Conservation (phyloP, 2,888 invertebrate genomes). For the Clistopyga incitator region DNA sequence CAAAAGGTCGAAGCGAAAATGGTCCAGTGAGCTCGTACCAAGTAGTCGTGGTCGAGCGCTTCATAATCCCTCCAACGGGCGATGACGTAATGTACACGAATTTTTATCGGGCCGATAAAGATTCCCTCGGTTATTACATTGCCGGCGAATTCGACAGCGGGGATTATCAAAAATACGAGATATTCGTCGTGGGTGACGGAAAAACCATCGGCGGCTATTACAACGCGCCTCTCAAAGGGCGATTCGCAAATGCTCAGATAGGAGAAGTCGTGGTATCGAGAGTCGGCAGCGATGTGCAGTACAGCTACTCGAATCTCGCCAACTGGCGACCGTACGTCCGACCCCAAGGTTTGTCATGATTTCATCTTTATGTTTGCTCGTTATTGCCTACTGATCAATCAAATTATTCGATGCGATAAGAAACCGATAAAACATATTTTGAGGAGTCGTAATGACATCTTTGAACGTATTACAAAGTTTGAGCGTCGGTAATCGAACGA, state of each 20-base stretch:
- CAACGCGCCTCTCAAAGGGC: constrained; percentile 89
- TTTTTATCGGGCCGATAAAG: constrained; percentile 88
- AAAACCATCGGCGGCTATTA: constrained; percentile 90
- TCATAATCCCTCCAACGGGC: constrained; percentile 88
- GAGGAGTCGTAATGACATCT: too few relatives aligned
- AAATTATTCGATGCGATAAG: too few relatives aligned
- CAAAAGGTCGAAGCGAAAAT: constrained; percentile 89
- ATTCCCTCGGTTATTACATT: constrained; percentile 92
- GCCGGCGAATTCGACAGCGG: constrained; percentile 91
- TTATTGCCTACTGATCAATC: too few relatives aligned
- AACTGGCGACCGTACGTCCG: constrained; percentile 58
- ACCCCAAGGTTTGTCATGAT: not conserved
- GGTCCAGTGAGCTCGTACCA: constrained; percentile 92
- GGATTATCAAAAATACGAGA: constrained; percentile 84
- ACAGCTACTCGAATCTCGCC: constrained; percentile 78
- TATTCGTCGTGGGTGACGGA: constrained; percentile 92
- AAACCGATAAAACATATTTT: too few relatives aligned
- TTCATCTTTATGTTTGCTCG: too few relatives aligned
- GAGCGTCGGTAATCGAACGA: too few relatives aligned
- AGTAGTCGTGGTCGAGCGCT: constrained; percentile 89
- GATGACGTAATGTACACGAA: constrained; percentile 85
- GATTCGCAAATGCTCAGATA: constrained; percentile 72
- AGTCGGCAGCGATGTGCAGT: constrained; percentile 82
- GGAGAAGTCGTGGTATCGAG: constrained; percentile 84
- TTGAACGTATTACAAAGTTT: too few relatives aligned